Base-by-base conservation (phyloP, 2,113 vertebrate species). In the Gadus chalcogrammus region DNA sequence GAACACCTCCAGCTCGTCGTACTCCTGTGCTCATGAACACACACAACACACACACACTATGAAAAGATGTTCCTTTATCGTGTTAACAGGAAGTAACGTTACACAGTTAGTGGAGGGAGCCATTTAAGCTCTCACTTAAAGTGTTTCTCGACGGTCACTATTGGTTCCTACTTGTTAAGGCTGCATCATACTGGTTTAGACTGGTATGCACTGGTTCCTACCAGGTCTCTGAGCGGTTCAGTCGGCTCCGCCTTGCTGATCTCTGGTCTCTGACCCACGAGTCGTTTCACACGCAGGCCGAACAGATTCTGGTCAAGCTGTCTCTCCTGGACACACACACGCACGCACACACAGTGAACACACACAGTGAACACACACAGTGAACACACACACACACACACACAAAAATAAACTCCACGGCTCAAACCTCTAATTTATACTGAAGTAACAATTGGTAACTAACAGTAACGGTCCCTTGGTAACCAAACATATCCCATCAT, bases 231-330 rank as follows among this genome's bases (percentile, higher is more conserved):
- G 15, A 58, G 55, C n/a, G 15, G 55, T 3, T 58, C 55, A 6
- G 55, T 58, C 3, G n/a, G 55, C n/a, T 16, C 55, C n/a, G 55
- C 55, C n/a, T 9, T 58, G 55, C 55, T 17, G 4, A 16, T 58
- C 55, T 58, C 55, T 6, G 4, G 15, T n/a, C n/a, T 58, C 55
- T 58, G 55, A 58, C 55, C 90, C 0, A 87, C 82, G 16, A 78
- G 17, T 70, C 87, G 93, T 77, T 91, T 90, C 64, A 92, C 87
- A 0, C 86, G 92, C 5, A 95, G 83, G 27, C 92, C 15, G 15
- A 58, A 88, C 90, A 84, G 68, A 83, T 86, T 27, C 93, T 58
- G 93, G 48, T 96, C 94, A 85, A 95, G 61, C 15, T 94, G 93
- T 55, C 89, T 55, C 52, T 28, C 65, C 20, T 17, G 24, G 18